Conservation (phyloP, 2,797 vertebrate genomes). For the Oreonectes daqikongensis region DNA sequence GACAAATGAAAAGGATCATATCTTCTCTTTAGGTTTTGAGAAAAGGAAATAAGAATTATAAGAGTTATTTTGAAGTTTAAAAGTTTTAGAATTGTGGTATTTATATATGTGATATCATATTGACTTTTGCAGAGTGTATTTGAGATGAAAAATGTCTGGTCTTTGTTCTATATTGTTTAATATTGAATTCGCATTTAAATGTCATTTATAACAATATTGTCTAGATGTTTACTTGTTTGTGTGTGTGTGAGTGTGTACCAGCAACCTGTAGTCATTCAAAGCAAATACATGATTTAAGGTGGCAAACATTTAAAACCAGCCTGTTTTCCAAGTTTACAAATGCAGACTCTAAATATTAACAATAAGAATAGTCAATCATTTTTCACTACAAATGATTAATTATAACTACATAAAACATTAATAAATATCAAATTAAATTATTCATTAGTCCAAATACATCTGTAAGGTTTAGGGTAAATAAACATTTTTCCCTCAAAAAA, state of each 20-base stretch:
- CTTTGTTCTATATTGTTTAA: not conserved
- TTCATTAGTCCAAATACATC: not conserved
- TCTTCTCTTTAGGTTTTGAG: too few relatives aligned
- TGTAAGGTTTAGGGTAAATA: not conserved
- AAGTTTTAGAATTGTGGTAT: not conserved
- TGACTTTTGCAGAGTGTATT: not conserved
- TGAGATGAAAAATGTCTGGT: not conserved
- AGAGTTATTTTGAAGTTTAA: not conserved
- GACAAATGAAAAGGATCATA: too few relatives aligned
- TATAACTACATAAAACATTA: not conserved
- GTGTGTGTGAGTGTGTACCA: slow-evolving; percentile 32
- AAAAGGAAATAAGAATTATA: not conserved
- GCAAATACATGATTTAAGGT: not conserved
- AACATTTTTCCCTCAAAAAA: not conserved
- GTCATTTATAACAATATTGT: not conserved
- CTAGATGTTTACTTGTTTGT: slow-evolving; percentile 33
- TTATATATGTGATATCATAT: not conserved
- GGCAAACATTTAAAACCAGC: not conserved
- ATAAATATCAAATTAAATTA: too few relatives aligned
- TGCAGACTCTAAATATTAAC: not conserved
- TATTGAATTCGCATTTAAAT: not conserved
- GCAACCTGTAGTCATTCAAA: slow-evolving; percentile 3
- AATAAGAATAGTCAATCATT: not conserved
- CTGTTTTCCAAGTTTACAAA: not conserved
- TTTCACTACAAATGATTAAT: not conserved